Percentiles rank a stretch among this genome's conserved stretches.
Evolutionary conservation across 2,113 vertebrate species (phyloP).

Genomic region (Bostrychus sinensis): DNA sequence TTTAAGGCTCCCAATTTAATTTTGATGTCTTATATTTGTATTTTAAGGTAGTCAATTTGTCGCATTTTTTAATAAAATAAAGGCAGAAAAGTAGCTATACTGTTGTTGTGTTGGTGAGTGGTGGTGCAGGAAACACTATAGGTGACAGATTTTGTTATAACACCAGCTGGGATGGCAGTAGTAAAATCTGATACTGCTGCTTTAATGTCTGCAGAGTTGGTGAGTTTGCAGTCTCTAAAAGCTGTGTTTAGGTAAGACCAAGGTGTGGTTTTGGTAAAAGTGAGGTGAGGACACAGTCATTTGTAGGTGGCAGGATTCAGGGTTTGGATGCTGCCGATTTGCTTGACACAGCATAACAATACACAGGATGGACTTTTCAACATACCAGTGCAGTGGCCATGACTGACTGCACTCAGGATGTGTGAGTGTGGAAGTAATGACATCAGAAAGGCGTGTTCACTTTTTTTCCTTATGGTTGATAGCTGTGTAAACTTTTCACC

Average conservation of each 20-base stretch:
- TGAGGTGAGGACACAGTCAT: conserved; percentile 1
- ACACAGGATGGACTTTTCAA: conserved; percentile 71
- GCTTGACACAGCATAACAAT: conserved; percentile 32
- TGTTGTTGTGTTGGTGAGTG: no score
- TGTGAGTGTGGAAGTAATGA: conserved; percentile 13
- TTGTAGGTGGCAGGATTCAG: conserved; percentile 10
- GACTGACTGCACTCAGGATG: conserved; percentile 62
- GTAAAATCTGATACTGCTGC: background rate
- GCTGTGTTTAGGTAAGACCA: background rate
- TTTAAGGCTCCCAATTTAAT: no score
- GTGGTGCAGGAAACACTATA: no score
- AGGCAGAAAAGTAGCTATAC: no score
- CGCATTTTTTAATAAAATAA: no score
- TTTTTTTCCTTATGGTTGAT: conserved; percentile 40
- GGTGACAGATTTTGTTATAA: no score
- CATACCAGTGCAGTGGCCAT: conserved; percentile 56
- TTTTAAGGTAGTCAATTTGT: no score
- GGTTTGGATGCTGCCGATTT: conserved; percentile 71
- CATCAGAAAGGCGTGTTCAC: conserved; percentile 36
- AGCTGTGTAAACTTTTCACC: conserved; percentile 69
- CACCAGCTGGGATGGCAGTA: conserved; percentile 36
- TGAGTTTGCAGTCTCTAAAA: background rate
- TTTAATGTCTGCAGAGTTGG: background rate
- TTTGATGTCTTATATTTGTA: no score
- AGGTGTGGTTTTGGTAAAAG: background rate